Base-by-base conservation (phyloP, 2,797 vertebrate species). In the Anguilla obscura region DNA sequence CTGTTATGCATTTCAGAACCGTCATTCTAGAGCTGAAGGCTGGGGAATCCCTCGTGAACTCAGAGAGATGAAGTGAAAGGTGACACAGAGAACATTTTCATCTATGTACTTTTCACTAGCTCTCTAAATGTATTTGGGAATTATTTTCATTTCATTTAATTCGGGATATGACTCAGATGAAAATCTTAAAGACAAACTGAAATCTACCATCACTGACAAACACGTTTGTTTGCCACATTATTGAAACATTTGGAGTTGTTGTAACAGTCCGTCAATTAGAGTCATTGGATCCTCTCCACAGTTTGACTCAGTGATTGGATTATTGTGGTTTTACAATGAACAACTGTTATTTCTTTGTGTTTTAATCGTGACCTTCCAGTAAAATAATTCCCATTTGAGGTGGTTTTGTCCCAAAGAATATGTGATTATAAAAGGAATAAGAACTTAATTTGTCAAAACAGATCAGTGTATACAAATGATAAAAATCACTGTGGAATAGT, bases 1-100 rank as follows among this genome's bases (percentile, higher is more conserved):
- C 74, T 63, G n/a, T 71, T 36, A 21, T 87, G 40, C 18, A 63
- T 60, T 52, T 74, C 50, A 88, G 87, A 58, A 30, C 50, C 24
- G 50, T 12, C 21, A 16, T n/a, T 2, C 3, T 74, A 63, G 69
- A 76, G 27, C 2, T 85, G 66, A 33, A 45, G 30, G 4, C 30
- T 30, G 36, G 5, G 4, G 58, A n/a, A 48, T 80, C 16, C 36
- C 36, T 16, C 8, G 6, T 45, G 45, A 48, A 82, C 50, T 8
- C 21, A n/a, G 21, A 82, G 21, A 82, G 40, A 18, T 82, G 7
- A 7, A 21, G 4, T 21, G 9, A 48, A 82, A 2, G 79, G 45
- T 48, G 1, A 9, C 21, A 50, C 21, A 16, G 76, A 40, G 74
- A 80, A 21, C 76, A 80, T 48, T 24, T 80, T 30, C 74, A 79